phyloP scores from a whole-genome alignment of 2,888 invertebrate species.

The Tipula lateralis region DNA sequence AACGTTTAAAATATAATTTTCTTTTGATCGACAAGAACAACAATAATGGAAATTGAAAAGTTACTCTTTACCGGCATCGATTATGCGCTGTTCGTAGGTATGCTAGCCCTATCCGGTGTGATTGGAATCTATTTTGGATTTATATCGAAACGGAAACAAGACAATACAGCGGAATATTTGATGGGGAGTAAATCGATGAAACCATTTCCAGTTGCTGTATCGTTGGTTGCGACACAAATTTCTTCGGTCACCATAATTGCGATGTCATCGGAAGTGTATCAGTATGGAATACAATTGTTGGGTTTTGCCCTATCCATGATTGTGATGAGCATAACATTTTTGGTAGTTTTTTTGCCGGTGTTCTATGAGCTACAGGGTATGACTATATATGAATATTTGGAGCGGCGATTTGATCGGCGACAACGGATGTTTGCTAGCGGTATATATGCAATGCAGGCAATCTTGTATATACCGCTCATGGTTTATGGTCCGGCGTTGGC shows the following conservation, averaged over 20 bases:
- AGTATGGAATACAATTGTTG: neutral
- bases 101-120: neutral
- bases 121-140: slow-evolving; percentile 4
- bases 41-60: neutral
- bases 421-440: slow-evolving; percentile 58
- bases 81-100: neutral
- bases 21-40: neutral
- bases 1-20: neutral
- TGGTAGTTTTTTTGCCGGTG: slow-evolving; percentile 55
- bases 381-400: slow-evolving; percentile 65
- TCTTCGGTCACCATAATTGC: neutral
- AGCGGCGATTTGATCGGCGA: slow-evolving; percentile 58
- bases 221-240: neutral
- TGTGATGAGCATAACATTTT: neutral
- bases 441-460: slow-evolving; percentile 55
- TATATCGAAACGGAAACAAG: neutral
- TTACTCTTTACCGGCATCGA: neutral
- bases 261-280: neutral
- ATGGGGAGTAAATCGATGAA: slow-evolving; percentile 14
- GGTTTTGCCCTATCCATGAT: neutral
- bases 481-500: slow-evolving; percentile 67
- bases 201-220: neutral
- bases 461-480: slow-evolving; percentile 61
- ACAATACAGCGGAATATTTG: neutral
- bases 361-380: slow-evolving; percentile 66